phyloP scores from a whole-genome alignment of 2,113 vertebrate genomes.

The Ardeotis arabs region DNA sequence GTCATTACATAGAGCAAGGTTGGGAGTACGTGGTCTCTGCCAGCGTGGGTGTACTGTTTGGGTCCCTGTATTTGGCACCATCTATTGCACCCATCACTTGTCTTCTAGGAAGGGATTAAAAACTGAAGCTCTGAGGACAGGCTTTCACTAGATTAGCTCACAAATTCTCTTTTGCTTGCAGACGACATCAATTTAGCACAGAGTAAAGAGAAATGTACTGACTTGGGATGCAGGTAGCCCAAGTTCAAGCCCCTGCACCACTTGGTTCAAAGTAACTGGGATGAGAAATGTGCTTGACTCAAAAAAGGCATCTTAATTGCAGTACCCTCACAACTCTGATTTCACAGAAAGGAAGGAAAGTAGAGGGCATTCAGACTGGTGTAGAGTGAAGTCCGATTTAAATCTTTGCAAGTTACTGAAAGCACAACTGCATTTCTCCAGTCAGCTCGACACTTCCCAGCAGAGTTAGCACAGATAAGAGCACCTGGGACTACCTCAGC shows the following conservation, averaged over 20 bases:
- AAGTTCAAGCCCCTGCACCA: neutral
- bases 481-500: neutral
- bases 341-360: neutral
- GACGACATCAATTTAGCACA: constrained; percentile 6
- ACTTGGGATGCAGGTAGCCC: neutral
- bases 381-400: neutral
- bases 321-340: neutral
- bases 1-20: constrained; percentile 11
- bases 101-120: constrained; percentile 41
- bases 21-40: neutral
- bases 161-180: constrained; percentile 30
- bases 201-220: neutral
- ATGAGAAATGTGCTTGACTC: neutral
- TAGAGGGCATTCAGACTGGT: neutral
- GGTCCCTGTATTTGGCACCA: constrained; percentile 42
- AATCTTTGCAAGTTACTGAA: neutral
- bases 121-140: constrained; percentile 16
- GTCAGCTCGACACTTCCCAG: neutral
- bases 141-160: constrained; percentile 21
- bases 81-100: constrained; percentile 20
- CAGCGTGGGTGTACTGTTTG: constrained; percentile 36
- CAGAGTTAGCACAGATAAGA: neutral
- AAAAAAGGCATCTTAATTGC: neutral
- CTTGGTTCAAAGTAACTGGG: neutral
- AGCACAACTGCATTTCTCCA: neutral